Percentiles rank a stretch among this genome's conserved stretches.
Conservation (phyloP, 2,113 vertebrate species). For the mouse (Mus musculus) region DNA sequence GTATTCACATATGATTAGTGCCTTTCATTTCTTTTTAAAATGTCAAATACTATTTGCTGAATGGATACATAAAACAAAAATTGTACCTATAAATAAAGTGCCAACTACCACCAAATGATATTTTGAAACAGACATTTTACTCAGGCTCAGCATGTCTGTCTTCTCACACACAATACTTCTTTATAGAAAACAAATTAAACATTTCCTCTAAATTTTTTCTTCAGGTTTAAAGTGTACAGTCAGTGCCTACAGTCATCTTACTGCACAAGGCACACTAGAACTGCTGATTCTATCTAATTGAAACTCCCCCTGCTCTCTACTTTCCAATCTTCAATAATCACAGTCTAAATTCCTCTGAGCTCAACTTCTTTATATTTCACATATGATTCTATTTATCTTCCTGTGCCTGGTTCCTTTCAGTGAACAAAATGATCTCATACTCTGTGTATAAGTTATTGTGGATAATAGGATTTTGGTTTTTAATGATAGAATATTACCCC, state of each 20-base stretch:
- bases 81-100: neutral
- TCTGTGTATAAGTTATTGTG: neutral
- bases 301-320: neutral
- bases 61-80: neutral
- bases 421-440: neutral
- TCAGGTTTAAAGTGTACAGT: neutral
- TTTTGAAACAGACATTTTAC: neutral
- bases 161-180: neutral
- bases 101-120: neutral
- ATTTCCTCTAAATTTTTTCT: neutral
- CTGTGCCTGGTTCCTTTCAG: neutral
- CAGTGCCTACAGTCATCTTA: neutral
- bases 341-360: neutral
- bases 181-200: neutral
- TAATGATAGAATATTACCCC: neutral
- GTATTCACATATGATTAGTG: neutral
- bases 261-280: neutral
- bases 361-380: neutral
- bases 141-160: too few relatives aligned
- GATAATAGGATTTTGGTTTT: neutral
- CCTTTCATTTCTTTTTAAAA: constrained; percentile 14
- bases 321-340: neutral
- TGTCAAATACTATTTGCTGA: neutral
- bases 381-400: neutral
- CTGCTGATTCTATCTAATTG: neutral